Evolutionary conservation across 2,888 invertebrate species (phyloP), one percentile per base, ranked within the genome.

Genomic region (Gerris lacustris): DNA sequence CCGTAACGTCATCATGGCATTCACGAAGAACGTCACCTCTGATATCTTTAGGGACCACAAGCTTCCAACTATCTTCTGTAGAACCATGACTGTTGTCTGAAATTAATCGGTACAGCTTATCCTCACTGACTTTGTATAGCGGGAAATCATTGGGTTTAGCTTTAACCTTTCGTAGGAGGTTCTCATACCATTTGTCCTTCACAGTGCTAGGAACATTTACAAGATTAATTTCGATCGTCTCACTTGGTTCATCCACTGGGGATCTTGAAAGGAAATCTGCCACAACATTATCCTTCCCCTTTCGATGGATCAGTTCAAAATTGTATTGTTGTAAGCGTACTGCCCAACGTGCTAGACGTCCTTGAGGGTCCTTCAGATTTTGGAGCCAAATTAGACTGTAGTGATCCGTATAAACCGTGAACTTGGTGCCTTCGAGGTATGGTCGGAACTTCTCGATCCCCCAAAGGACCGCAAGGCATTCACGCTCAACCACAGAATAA

Each of bases 381-480:
- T 72, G 72, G 5, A 77, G 63, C 77, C 76, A n/a, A n/a, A n/a
- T n/a, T n/a, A n/a, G n/a, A n/a, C n/a, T n/a, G n/a, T n/a, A n/a
- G n/a, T n/a, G n/a, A n/a, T n/a, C n/a, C n/a, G n/a, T n/a, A n/a
- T n/a, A n/a, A n/a, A n/a, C n/a, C n/a, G n/a, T n/a, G n/a, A n/a
- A n/a, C n/a, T n/a, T n/a, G n/a, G n/a, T n/a, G n/a, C n/a, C n/a
- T n/a, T n/a, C n/a, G n/a, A n/a, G 7, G 66, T 77, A 78, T 0
- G 71, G 69, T n/a, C 77, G 64, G 64, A 73, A 76, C 45, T 74
- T 73, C 1, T 70, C 70, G 7, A 77, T 71, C 0, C 73, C 72
- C 73, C 73, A 76, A 0, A 76, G n/a, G 0, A 77, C 74, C 0
- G 76, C 76, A 1, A 76, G 71, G 62, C 76, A 77, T 63, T 77